Base-by-base conservation (phyloP, 2,888 invertebrate genomes). In the Campoletis raptor region DNA sequence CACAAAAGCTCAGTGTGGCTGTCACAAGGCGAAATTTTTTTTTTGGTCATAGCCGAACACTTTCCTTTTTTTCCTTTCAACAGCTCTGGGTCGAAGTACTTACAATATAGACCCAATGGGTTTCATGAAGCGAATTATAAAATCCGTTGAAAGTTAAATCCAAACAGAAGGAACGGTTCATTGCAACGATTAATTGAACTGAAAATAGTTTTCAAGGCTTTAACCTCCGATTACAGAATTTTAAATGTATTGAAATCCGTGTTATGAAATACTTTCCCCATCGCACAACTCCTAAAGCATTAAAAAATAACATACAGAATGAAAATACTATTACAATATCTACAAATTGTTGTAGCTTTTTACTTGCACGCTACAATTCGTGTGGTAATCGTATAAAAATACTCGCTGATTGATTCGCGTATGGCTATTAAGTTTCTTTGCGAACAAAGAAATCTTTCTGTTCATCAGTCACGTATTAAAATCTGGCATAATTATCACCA, bases 361-460 rank as follows among this genome's bases (percentile, higher is more conserved):
- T 64, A 30, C 45, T 61, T 66, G 52, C 18, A 72, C 24, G 66
- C 67, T 77, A 48, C 74, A 73, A 78, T 79, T 70, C 15, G 42
- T 61, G 66, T 81, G 54, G 76, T 36, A 77, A 69, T 79, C 54
- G 86, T 86, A 86, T 81, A 86, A 86, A 86, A 86, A 86, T 86
- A 86, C 83, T 83, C 66, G 66, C n/a, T 67, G 77, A 67, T 83
- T 18, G 66, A 77, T 36, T 77, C 18, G 66, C 57, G n/a, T 69
- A 36, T 74, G 69, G 69, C 74, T 82, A 78, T 54, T 66, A 24
- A 70, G 72, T 78, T 72, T 72, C 24, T 37, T 78, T 30, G 30
- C 15, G 24, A 21, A 76, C 15, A 74, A 70, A 70, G 70, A 45
- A 81, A 76, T n/a, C 42, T 61, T 64, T 72, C 52, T 18, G 21